Evolutionary conservation across 1,140 invertebrate genomes (phyloP), one percentile per base, ranked within the genome.

Genomic region (Lysiphlebus fabarum): DNA sequence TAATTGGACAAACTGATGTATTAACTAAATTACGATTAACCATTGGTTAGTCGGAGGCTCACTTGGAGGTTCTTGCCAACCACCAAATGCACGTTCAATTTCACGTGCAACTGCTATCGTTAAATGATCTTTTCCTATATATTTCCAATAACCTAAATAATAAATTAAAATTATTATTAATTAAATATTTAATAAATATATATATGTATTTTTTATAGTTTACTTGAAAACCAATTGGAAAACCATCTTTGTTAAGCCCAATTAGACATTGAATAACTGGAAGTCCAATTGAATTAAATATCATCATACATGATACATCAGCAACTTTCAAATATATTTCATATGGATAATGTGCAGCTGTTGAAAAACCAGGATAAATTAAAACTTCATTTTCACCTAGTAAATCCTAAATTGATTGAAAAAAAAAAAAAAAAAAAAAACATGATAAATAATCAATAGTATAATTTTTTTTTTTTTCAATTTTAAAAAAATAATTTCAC

Each of bases 211-310:
- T n/a, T n/a, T n/a, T n/a, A n/a, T n/a, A n/a, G n/a, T n/a, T n/a
- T n/a, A n/a, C n/a, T n/a, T 91, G 89, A 53, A 95, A 77, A 26
- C 92, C 92, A 55, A 95, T 79, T 6, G 93, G 93, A 33, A 95
- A 67, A 1, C 91, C 90, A 17, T 88, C 81, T 7, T 79, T 81
- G 42, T 87, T 85, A 2, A 95, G 71, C 1, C 91, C 91, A 45
- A 95, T 76, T 8, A 82, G 92, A 81, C 83, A 91, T 69, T 86
- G 90, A 63, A 91, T 95, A 0, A 89, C 91, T 1, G 93, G 92
- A 40, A 95, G 75, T n/a, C 89, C 91, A 6, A 94, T 72, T 6
- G 87, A 83, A 74, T 95, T 96, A 73, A 95, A 94, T 59, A 95
- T 85, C 26, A 85, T 87, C 64, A 90, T 83, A 73, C 93, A 95